Evolutionary conservation across 2,113 vertebrate genomes (phyloP), one percentile per base, ranked within the genome.

Genomic region (Petromus typicus): DNA sequence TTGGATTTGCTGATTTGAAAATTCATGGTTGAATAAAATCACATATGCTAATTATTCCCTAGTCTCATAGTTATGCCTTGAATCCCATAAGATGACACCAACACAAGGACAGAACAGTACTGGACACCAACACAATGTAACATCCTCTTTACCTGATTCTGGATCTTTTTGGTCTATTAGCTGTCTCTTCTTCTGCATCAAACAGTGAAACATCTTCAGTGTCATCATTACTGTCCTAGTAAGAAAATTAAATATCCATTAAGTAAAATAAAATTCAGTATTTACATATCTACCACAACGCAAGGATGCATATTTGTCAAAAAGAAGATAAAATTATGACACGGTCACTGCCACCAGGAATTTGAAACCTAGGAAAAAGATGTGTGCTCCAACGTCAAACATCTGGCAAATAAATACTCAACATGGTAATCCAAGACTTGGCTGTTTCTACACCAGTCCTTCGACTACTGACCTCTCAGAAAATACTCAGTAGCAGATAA

Each of bases 201-300:
- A 99, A 99, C 86, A 99, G 98, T 82, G 99, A 99, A 95, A 99
- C 99, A 18, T 99, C 99, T 95, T 99, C 98, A 23, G 98, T 98
- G 61, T 99, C 99, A 80, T 99, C 99, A 30, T 97, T 99, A 95
- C 98, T 98, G 86, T 99, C 99, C 99, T 99, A 59, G 75, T n/a
- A 0, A 0, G 79, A 90, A 67, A 97, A 94, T 93, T 66, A 95
- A 96, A 84, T 27, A 97, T 18, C n/a, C 95, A 90, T 93, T 64
- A 97, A 51, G 18, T 45, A 96, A 84, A 96, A 90, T 23, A 16
- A 91, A 95, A 94, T n/a, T 40, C 80, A 32, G 9, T 76, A 40
- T 51, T 43, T 59, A 5, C 8, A 27, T 32, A 75, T 30, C 40
- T 34, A 37, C 30, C 45, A 37, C 54, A 76, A 61, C 3, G 17